phyloP scores from a whole-genome alignment of 2,888 invertebrate species.

The Epinotia bilunana region DNA sequence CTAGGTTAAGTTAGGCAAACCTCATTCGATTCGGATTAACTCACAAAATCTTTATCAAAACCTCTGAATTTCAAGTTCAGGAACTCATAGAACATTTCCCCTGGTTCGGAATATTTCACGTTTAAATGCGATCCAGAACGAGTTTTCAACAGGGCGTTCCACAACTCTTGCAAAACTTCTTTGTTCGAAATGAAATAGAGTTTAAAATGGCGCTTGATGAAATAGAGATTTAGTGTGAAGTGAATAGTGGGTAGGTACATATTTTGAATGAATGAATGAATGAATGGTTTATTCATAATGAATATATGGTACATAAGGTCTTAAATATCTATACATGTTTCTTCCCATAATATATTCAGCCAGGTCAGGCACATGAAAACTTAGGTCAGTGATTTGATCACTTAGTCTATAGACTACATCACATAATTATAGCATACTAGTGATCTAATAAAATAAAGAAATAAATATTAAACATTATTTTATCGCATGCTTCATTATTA shows the following conservation, averaged over 20 bases:
- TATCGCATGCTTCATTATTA: no score
- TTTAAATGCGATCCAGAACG: slow-evolving; percentile 3
- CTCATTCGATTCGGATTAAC: background rate
- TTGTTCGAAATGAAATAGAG: slow-evolving; percentile 31
- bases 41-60: background rate
- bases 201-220: slow-evolving; percentile 11
- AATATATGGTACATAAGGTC: no score
- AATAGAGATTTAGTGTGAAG: background rate
- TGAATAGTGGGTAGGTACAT: background rate
- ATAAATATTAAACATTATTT: no score
- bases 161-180: slow-evolving; percentile 16
- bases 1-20: background rate
- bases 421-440: no score
- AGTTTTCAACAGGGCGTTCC: slow-evolving; percentile 20
- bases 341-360: no score
- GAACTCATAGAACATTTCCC: background rate
- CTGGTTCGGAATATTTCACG: slow-evolving; percentile 7
- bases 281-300: no score
- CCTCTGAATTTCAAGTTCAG: background rate
- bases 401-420: no score
- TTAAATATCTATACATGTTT: no score
- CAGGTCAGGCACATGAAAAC: no score
- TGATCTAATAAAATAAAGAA: no score
- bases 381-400: no score
- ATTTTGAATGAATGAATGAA: no score